Evolutionary conservation across 37 sponge, comb jelly and placozoan species (phyloP).

Genomic region (Agelas oroides): DNA sequence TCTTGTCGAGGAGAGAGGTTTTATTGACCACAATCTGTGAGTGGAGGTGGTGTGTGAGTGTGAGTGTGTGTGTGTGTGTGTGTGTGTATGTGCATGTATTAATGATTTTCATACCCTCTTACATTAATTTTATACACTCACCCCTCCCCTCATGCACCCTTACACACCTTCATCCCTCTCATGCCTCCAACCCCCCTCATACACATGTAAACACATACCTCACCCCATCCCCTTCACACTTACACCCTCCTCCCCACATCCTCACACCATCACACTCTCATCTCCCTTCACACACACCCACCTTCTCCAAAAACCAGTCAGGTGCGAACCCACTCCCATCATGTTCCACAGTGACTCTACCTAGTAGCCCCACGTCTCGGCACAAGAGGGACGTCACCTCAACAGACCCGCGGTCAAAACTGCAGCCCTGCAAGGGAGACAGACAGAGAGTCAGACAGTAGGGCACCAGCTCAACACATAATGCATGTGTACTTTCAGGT

Average conservation of each 20-base stretch:
- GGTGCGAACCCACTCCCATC: slow-evolving; percentile 86
- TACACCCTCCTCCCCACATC: neutral
- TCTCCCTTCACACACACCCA: neutral
- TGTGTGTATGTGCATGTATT: too few relatives aligned
- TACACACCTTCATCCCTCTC: too few relatives aligned
- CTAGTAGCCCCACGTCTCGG: slow-evolving; percentile 32
- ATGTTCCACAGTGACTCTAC: slow-evolving; percentile 61
- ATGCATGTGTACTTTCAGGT: neutral
- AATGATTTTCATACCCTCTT: too few relatives aligned
- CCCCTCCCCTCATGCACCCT: too few relatives aligned
- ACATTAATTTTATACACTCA: too few relatives aligned
- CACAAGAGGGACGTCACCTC: slow-evolving; percentile 6
- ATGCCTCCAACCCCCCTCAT: too few relatives aligned
- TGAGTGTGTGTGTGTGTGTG: too few relatives aligned
- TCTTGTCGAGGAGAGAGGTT: neutral
- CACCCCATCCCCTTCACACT: too few relatives aligned
- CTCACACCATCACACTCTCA: neutral
- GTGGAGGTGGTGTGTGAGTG: too few relatives aligned
- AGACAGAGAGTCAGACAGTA: too few relatives aligned
- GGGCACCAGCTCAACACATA: too few relatives aligned
- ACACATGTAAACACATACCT: too few relatives aligned
- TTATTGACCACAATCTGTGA: slow-evolving; percentile 3
- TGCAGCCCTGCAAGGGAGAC: neutral
- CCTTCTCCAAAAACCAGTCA: slow-evolving; percentile 74
- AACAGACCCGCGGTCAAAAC: slow-evolving; percentile 28